Conservation (phyloP, 1,140 invertebrate genomes). For the Zaprionus davidi region DNA sequence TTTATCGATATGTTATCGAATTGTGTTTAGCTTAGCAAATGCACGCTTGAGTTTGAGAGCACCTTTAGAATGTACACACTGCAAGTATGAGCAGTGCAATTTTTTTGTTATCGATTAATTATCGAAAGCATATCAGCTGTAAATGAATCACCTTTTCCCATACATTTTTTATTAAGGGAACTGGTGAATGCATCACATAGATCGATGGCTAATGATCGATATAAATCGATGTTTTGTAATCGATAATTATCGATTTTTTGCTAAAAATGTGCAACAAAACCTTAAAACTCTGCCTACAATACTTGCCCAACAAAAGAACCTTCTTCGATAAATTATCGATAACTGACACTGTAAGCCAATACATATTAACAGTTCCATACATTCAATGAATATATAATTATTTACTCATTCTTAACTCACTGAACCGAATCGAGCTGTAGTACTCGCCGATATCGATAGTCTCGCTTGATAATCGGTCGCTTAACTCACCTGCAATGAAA, state of each 20-base stretch:
- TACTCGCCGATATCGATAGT: neutral
- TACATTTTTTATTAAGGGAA: too few relatives aligned
- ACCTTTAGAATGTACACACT: neutral
- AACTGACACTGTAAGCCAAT: neutral
- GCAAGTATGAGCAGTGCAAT: neutral
- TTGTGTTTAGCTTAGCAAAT: neutral
- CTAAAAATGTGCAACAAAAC: too few relatives aligned
- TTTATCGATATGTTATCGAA: conserved; percentile 4
- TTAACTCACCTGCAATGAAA: conserved; percentile 70
- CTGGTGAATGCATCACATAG: too few relatives aligned
- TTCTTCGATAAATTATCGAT: neutral
- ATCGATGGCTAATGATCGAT: too few relatives aligned
- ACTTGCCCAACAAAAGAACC: too few relatives aligned
- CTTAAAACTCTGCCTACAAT: too few relatives aligned
- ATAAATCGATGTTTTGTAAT: too few relatives aligned
- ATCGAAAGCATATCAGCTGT: neutral
- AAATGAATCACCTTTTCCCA: too few relatives aligned
- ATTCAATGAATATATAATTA: neutral
- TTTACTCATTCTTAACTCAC: neutral
- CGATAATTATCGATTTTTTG: too few relatives aligned
- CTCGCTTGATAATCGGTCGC: neutral
- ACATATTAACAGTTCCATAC: neutral
- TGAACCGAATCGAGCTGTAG: neutral
- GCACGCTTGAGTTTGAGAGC: conserved; percentile 1
- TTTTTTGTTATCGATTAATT: neutral